Conservation (phyloP, 2,113 vertebrate species). For the Elgaria multicarinata region DNA sequence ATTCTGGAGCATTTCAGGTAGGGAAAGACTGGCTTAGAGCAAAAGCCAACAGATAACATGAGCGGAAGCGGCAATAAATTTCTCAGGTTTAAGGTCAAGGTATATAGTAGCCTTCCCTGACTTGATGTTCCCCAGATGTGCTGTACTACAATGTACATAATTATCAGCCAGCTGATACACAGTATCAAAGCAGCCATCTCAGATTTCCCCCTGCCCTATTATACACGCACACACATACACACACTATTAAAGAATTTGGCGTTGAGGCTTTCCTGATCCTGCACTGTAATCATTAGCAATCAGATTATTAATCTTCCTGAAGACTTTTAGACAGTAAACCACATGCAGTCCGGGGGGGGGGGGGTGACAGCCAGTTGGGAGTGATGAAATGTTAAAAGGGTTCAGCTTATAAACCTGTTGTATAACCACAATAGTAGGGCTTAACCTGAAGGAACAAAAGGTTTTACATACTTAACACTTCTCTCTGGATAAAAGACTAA, state of each 20-base stretch:
- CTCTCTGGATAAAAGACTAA: not conserved
- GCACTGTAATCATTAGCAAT: slow-evolving; percentile 60
- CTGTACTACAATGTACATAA: no score
- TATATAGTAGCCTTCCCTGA: rapidly evolving
- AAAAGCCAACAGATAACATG: not conserved
- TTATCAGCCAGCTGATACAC: rapidly evolving
- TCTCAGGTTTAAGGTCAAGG: rapidly evolving
- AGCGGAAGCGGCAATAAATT: rapidly evolving
- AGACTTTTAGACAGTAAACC: slow-evolving; percentile 64
- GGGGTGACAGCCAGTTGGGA: slow-evolving; percentile 53
- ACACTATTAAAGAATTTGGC: not conserved
- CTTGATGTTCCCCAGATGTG: no score
- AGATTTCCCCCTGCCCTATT: not conserved
- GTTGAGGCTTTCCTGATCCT: slow-evolving; percentile 33
- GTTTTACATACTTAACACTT: not conserved
- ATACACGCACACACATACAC: not conserved
- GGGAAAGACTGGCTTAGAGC: not conserved
- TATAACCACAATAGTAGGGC: slow-evolving; percentile 47
- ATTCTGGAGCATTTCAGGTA: no score
- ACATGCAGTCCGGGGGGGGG: slow-evolving; percentile 43
- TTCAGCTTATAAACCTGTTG: slow-evolving; percentile 22
- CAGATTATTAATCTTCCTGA: slow-evolving; percentile 70
- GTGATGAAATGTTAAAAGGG: slow-evolving; percentile 54
- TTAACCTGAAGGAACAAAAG: slow-evolving; percentile 31
- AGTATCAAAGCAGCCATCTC: not conserved